Base-by-base conservation (phyloP, 1,140 invertebrate species). In the Dendrolimus kikuchii region DNA sequence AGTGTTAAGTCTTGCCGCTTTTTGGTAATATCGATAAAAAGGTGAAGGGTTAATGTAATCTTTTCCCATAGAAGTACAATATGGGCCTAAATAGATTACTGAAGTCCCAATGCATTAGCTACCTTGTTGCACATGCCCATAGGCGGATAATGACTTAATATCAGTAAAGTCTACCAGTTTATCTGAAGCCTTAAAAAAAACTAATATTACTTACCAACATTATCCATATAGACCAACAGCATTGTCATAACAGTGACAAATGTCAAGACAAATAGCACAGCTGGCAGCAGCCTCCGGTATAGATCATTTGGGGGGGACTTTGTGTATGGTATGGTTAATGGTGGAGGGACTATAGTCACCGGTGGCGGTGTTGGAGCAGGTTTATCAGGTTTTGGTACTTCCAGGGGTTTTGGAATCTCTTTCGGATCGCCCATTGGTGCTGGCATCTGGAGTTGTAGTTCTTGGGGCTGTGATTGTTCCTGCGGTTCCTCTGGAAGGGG, bases 241-340 rank as follows among this genome's bases (percentile, higher is more conserved):
- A 91, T 88, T 23, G 90, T 90, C 88, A 92, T 91, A 7, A 92
- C 91, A 41, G 90, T 90, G 41, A 91, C 90, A 77, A 92, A 92
- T 40, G 91, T 91, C 23, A 92, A 68, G 53, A 92, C 82, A 84
- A 92, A 92, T 56, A 91, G 68, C 23, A 89, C 87, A 5, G 90
- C 87, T 6, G 91, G 91, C 64, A 92, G 68, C 40, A 92, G 69
- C 60, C 89, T 88, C 59, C 90, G 75, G 49, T 86, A 86, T 46
- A 86, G 38, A 40, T 84, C 83, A 66, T 84, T 82, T 1, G 83
- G 83, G 37, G 75, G 60, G 5, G 74, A 74, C 55, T 86, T 86
- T 0, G 78, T 79, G 53, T 83, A 74, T 5, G 83, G 81, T 9
- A 81, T 62, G 4, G 64, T 66, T 5, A 75, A 54, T 7, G 66